Evolutionary conservation across 1,140 invertebrate genomes (phyloP), one percentile per base, ranked within the genome.

Genomic region (Papilio aristodemus): DNA sequence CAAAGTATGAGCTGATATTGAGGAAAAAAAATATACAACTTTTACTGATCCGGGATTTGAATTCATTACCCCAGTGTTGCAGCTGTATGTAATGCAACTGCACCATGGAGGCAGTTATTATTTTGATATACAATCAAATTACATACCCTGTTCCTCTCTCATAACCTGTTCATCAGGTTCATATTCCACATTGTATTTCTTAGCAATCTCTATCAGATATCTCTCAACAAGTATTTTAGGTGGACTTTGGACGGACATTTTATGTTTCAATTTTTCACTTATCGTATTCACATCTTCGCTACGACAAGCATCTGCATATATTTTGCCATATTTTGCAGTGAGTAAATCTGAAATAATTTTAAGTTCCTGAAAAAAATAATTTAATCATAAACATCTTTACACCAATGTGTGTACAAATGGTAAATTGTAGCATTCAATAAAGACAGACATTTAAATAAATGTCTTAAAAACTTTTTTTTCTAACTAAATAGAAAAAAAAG

Each of bases 191-290:
- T 97, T 96, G 81, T 98, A 98, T 87, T 96, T 97, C 84, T 97
- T 99, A 4, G 98, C 97, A 76, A 99, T 99, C 92, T 99, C 98
- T 78, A 98, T 96, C 19, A 98, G 89, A 92, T 98, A 99, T 81
- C 97, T 97, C 87, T 99, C 99, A 54, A 99, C 97, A 9, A 99
- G 92, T 67, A 99, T 91, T 87, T 99, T 99, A 0, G 98, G 97
- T 3, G 99, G 99, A 46, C 98, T 97, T 81, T 99, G 97, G 3
- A 99, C 95, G 41, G 97, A 95, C 86, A 99, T 93, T 92, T 99
- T 99, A 81, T 99, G 97, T 87, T 98, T 98, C 6, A 99, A 86
- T 90, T 99, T 99, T 73, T 98, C 96, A 80, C 97, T 99, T 19
- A 98, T 95, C 36, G 90, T 92, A 10, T 93, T 91, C 57, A 99